Conservation (phyloP, 2,888 invertebrate genomes). For the Melinaea menophilus region DNA sequence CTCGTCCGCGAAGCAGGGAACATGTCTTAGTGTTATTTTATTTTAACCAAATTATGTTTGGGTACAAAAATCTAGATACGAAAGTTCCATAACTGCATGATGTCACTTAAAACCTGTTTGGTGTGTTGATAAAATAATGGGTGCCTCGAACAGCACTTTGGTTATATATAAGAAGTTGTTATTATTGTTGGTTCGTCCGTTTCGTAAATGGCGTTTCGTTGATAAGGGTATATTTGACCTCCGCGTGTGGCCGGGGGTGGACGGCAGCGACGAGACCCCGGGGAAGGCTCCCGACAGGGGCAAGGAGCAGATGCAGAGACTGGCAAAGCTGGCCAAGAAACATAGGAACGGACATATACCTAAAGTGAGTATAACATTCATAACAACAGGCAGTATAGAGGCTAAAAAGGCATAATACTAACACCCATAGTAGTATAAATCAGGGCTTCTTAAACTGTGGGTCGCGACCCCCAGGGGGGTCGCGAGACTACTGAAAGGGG, state of each 20-base stretch:
- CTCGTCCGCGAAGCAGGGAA: background rate
- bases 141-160: constrained; percentile 43
- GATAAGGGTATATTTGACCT: constrained; percentile 89
- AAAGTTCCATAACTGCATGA: background rate
- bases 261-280: constrained; percentile 88
- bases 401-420: no score
- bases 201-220: constrained; percentile 44
- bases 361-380: constrained; percentile 75
- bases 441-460: no score
- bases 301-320: constrained; percentile 91
- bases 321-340: constrained; percentile 94
- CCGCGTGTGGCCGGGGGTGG: constrained; percentile 93
- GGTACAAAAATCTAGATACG: background rate
- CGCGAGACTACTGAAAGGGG: no score
- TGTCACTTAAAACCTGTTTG: background rate
- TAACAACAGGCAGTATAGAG: no score
- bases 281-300: constrained; percentile 89
- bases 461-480: no score
- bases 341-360: constrained; percentile 96
- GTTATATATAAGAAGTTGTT: constrained; percentile 44
- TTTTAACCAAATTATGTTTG: background rate
- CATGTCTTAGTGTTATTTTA: background rate
- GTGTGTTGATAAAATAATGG: constrained; percentile 40
- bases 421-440: no score
- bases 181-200: constrained; percentile 36